Evolutionary conservation across 2,797 vertebrate species (phyloP), one percentile per base, ranked within the genome.

Genomic region (Cheirogaleus major): DNA sequence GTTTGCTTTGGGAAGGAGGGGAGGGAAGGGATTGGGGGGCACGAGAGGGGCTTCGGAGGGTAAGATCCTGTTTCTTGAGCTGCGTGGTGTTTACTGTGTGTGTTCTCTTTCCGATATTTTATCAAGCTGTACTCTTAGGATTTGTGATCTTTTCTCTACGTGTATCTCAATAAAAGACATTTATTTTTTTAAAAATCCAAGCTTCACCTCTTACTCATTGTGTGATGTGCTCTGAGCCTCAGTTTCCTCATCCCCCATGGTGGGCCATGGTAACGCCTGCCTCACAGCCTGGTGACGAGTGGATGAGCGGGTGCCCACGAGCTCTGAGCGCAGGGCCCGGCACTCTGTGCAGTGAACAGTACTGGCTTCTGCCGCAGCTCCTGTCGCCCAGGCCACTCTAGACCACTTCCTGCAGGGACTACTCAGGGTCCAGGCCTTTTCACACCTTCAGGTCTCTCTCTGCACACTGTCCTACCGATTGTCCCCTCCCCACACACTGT

Each of bases 371-470:
- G 63, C 63, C 61, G 81, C 15, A 25, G 35, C 35, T 32, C 9
- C 59, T 3, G 30, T 25, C 5, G 11, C 72, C 17, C 32, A 32
- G 20, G 25, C 2, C 27, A 1, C 50, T 4, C 14, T 0, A 5
- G 14, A 30, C 4, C 7, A 6, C 48, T 7, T 14, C 15, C 25
- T 30, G 30, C 8, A 3, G 0, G 38, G 23, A 41, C 22, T 3
- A 0, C 30, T 17, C 27, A 5, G 6, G 2, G 38, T 25, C 4
- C 2, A 1, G 1, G 11, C 2, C 10, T 70, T 1, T 10, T 13
- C 11, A 6, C 30, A 20, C 30, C 25, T 7, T 1, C 6, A 0
- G 61, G 25, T 55, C 20, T 50, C 67, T 41, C 38, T 18, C n/a
- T 38, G 2, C 1, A 7, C 12, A 0, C 1, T 2, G 41, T 45